A percentile compares a stretch with the other conserved stretches of the same genome.
phyloP scores from a whole-genome alignment of 2,113 vertebrate genomes.

The Oreocharis arfaki region DNA sequence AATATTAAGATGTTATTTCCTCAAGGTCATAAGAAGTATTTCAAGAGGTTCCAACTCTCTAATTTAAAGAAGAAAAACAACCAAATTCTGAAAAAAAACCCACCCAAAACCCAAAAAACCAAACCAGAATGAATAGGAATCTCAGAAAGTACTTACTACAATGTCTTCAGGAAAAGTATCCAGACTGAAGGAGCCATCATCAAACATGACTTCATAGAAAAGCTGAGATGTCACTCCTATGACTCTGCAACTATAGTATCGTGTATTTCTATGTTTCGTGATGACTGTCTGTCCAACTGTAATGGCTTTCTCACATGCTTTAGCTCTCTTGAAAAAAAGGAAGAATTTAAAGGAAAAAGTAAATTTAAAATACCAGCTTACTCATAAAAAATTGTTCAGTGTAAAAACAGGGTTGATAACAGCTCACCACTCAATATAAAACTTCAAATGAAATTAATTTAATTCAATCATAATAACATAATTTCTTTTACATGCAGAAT shows the following conservation, averaged over 20 bases:
- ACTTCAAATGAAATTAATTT: background rate
- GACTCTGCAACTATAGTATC: conserved; percentile 93
- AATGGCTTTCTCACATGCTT: conserved; percentile 75
- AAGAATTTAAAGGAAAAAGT: background rate
- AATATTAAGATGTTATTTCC: background rate
- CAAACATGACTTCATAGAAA: conserved; percentile 95
- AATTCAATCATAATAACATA: background rate
- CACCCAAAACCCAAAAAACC: background rate
- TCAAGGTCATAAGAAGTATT: background rate
- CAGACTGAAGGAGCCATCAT: conserved; percentile 93
- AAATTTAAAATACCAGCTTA: background rate
- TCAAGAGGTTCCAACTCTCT: background rate
- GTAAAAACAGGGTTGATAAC: background rate
- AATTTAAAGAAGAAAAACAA: background rate
- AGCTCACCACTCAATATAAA: background rate
- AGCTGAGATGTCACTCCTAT: conserved; percentile 84
- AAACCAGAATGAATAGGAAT: background rate
- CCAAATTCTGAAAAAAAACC: background rate
- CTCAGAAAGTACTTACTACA: conserved; percentile 78
- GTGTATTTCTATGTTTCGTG: conserved; percentile 90
- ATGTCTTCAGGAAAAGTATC: conserved; percentile 97
- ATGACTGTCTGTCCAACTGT: conserved; percentile 90
- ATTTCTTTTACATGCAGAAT: background rate
- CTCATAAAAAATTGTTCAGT: background rate
- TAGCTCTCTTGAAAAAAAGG: conserved; percentile 74